phyloP scores from a whole-genome alignment of 1,140 invertebrate genomes.

The Hypothenemus hampei region DNA sequence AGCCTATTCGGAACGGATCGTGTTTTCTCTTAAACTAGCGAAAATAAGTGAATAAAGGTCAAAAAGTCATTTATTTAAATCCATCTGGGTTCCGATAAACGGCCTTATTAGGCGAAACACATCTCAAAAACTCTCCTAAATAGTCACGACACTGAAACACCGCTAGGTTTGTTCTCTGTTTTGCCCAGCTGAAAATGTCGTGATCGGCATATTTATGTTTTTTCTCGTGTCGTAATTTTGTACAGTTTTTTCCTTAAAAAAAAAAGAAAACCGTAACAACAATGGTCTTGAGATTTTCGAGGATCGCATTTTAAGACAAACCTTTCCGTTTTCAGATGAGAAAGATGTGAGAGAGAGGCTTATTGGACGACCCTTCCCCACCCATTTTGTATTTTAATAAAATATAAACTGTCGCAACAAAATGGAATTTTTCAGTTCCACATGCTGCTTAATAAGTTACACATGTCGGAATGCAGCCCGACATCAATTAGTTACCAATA shows the following conservation, averaged over 20 bases:
- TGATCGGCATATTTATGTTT: slow-evolving; percentile 27
- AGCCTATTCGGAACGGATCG: slow-evolving; percentile 10
- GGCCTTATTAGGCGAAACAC: slow-evolving; percentile 23
- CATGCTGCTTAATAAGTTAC: slow-evolving; percentile 13
- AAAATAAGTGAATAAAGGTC: slow-evolving; percentile 21
- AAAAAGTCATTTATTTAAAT: slow-evolving; percentile 29
- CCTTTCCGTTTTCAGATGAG: not conserved
- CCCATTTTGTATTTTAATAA: no score
- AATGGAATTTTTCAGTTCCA: slow-evolving; percentile 13
- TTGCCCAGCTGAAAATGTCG: slow-evolving; percentile 18
- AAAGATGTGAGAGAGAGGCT: not conserved
- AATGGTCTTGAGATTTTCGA: not conserved
- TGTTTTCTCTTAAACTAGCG: slow-evolving; percentile 10
- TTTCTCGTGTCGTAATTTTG: slow-evolving; percentile 19
- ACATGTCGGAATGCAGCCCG: slow-evolving; percentile 13
- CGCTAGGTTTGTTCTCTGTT: slow-evolving; percentile 15
- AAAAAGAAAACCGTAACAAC: not conserved
- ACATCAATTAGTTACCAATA: slow-evolving; percentile 18
- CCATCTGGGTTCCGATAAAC: slow-evolving; percentile 19
- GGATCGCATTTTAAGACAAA: no score
- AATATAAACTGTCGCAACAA: not conserved
- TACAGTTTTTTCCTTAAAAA: slow-evolving; percentile 17
- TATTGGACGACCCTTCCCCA: no score
- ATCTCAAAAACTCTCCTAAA: slow-evolving; percentile 27
- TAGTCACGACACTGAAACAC: slow-evolving; percentile 24